Conservation (phyloP, 2,113 vertebrate species). For the Choloepus hoffmanni region DNA sequence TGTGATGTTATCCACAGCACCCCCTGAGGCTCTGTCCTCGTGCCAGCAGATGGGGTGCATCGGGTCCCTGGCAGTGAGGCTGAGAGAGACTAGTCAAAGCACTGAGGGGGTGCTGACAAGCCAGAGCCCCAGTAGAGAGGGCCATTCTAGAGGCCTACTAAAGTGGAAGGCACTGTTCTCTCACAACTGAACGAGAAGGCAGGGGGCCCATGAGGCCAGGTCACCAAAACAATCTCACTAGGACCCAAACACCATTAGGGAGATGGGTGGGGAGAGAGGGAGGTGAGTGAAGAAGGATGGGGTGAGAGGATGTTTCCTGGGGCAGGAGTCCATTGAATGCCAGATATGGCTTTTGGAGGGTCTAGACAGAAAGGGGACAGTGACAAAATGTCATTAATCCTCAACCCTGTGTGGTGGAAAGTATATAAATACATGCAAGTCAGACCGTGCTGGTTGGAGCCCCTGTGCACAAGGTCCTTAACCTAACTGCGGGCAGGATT, state of each 20-base stretch:
- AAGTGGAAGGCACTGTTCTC: background rate
- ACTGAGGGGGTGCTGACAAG: background rate
- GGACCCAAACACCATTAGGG: background rate
- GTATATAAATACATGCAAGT: background rate
- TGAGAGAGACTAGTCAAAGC: background rate
- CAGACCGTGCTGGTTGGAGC: background rate
- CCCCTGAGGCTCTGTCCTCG: background rate
- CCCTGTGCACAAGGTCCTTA: no score
- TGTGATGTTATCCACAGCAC: background rate
- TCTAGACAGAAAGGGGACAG: background rate
- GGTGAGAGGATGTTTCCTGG: background rate
- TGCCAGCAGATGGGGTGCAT: background rate
- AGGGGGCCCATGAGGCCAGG: background rate
- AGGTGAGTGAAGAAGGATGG: background rate
- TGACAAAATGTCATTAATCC: background rate
- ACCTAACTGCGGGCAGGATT: accelerated
- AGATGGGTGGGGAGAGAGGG: background rate
- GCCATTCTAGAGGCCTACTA: background rate
- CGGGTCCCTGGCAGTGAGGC: background rate
- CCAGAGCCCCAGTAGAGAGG: background rate
- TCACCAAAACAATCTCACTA: background rate
- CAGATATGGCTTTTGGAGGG: background rate
- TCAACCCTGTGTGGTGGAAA: background rate
- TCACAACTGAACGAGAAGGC: background rate
- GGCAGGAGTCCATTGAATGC: background rate